Percentiles rank a stretch among this genome's conserved stretches.
phyloP scores from a whole-genome alignment of 1,140 invertebrate genomes.

The Drosophila arawakana region DNA sequence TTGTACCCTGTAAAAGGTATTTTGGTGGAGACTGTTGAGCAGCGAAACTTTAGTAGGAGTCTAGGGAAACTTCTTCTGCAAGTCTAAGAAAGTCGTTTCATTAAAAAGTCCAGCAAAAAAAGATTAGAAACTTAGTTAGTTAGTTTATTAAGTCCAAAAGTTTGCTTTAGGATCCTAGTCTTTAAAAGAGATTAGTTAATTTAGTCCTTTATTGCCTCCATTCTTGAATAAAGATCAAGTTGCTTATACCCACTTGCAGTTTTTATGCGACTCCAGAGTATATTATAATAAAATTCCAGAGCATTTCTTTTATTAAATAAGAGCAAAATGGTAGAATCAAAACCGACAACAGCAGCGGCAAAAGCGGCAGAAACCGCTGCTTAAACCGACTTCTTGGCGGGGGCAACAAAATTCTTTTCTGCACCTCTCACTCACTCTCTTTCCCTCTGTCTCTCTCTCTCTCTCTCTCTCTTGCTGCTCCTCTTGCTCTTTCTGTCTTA shows the following conservation, averaged over 20 bases:
- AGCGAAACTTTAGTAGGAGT: too few relatives aligned
- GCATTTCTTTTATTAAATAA: conserved; percentile 79
- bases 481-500: conserved; percentile 2
- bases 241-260: background rate
- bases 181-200: too few relatives aligned
- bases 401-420: conserved; percentile 39
- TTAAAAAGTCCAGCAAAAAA: too few relatives aligned
- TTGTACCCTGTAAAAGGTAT: background rate
- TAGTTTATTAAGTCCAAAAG: too few relatives aligned
- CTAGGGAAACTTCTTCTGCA: too few relatives aligned
- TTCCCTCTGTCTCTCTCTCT: background rate
- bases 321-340: conserved; percentile 43
- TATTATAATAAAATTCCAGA: conserved; percentile 56
- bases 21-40: too few relatives aligned
- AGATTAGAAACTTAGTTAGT: too few relatives aligned
- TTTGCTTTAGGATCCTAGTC: too few relatives aligned
- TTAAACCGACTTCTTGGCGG: conserved; percentile 44
- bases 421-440: too few relatives aligned
- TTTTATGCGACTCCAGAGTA: conserved; percentile 32
- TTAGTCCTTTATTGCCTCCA: too few relatives aligned
- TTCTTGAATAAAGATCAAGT: too few relatives aligned
- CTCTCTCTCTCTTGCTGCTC: background rate
- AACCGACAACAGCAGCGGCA: conserved; percentile 27
- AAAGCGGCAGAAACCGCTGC: conserved; percentile 34
- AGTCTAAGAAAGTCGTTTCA: too few relatives aligned